Evolutionary conservation across 2,797 vertebrate genomes (phyloP), one percentile per base, ranked within the genome.

Genomic region (Notamacropus eugenii): DNA sequence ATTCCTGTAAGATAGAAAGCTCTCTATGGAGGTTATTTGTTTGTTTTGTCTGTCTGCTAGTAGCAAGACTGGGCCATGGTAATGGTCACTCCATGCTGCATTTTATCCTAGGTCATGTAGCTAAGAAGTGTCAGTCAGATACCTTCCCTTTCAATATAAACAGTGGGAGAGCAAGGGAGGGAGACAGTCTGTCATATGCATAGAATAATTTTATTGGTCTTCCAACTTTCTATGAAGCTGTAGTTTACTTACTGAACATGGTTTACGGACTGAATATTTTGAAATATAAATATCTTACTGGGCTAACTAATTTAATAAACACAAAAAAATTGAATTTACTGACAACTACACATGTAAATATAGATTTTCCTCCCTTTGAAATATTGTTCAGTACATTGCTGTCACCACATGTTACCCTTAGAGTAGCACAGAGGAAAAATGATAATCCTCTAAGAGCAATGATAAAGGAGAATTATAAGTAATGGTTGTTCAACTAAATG

Each of bases 181-280:
- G 40, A 82, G 6, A 82, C 19, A 46, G 1, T 46, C 2, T 82
- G 74, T 82, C 74, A 24, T 46, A 46, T 82, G 19, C 74, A 82
- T 4, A 46, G 8, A 82, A 82, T 46, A 46, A 74, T 22, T n/a
- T 16, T 40, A 82, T 82, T 46, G 74, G 24, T 82, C 67, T 40
- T 74, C n/a, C n/a, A 74, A 40, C 16, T 40, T 74, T 46, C 74
- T 11, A 10, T 46, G 19, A 82, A 52, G 5, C 52, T 52, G 8
- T 52, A 52, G 52, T 52, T 52, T 52, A 52, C 6, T 52, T 52
- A 9, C 52, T 52, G 52, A 52, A 52, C 52, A 52, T 52, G n/a
- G 74, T 58, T 92, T 93, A 94, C 1, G 92, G 55, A 90, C 58
- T 57, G 31, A 92, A 92, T 28, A 34, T 56, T 94, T 95, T 74